Evolutionary conservation across 2,888 invertebrate genomes (phyloP).

Genomic region (Trypoxylon attenuatum): DNA sequence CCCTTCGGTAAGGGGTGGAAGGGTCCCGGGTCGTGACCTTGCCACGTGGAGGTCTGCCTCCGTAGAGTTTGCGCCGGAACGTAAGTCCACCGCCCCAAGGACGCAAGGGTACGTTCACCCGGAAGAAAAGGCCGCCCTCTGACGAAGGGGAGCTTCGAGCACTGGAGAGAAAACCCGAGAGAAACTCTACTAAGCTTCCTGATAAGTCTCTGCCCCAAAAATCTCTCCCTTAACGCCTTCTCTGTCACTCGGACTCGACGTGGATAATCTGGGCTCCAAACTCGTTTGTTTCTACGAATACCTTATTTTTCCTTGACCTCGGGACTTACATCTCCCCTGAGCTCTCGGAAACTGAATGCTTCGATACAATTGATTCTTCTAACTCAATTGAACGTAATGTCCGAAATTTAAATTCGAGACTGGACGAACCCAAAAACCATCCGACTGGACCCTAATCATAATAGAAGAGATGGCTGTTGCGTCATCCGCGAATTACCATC

Average conservation of each 20-base stretch:
- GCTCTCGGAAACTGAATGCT: too few relatives aligned
- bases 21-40: conserved; percentile 65
- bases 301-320: background rate
- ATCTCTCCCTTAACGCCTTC: background rate
- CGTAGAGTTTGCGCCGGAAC: too few relatives aligned
- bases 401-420: too few relatives aligned
- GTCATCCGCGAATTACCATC: too few relatives aligned
- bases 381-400: too few relatives aligned
- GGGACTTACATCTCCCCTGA: background rate
- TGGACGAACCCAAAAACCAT: too few relatives aligned
- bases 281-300: conserved; percentile 19
- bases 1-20: conserved; percentile 52
- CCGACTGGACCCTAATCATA: too few relatives aligned
- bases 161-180: background rate
- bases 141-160: conserved; percentile 41
- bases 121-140: conserved; percentile 41
- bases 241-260: background rate
- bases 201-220: background rate
- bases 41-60: conserved; percentile 48
- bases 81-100: conserved; percentile 26
- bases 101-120: conserved; percentile 54
- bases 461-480: too few relatives aligned
- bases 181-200: background rate
- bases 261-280: conserved; percentile 4
- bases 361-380: too few relatives aligned